Base-by-base conservation (phyloP, 2,113 vertebrate species). In the Atherinomorus stipes region DNA sequence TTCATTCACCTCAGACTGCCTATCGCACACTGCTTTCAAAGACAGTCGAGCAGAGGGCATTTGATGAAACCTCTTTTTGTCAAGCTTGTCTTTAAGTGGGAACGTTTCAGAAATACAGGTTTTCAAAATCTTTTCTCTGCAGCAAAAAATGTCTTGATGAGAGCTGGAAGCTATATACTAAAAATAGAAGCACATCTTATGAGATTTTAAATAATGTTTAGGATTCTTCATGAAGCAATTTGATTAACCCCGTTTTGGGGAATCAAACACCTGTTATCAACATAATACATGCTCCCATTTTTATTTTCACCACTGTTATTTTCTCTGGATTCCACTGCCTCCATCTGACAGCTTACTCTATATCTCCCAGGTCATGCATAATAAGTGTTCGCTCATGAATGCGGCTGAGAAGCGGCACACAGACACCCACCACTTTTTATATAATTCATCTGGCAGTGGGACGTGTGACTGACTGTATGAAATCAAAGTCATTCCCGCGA, bases 301-400 rank as follows among this genome's bases (percentile, higher is more conserved):
- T 28, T 38, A 2, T 61, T 16, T 47, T 19, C 18, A 15, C 4
- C 44, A 47, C 44, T 47, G 44, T 51, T 58, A 38, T 80, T 85
- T 58, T 16, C 38, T 15, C 28, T 22, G 22, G 26, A 40, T 25
- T 74, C 19, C 6, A 0, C 19, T 57, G n/a, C 23, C 54, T 16
- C 11, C 58, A 51, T 74, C 26, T 65, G 82, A 67, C 61, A 58
- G 64, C 61, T 77, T 54, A 70, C 70, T 72, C 75, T 25, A 31
- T 71, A 70, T 54, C 65, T 67, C 63, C 66, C 71, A 66, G 65
- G 64, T 82, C 72, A 85, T 71, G 66, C 45, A 73, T 76, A 80
- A 80, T 53, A 75, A 69, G 63, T 16, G 63, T 75, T 80, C 54
- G 62, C 79, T 89, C 66, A 76, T 70, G 73, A 62, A 70, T 62